A percentile compares a stretch with the other conserved stretches of the same genome.
Evolutionary conservation across 2,113 vertebrate genomes (phyloP).

Genomic region (Tachuris rubrigastra): DNA sequence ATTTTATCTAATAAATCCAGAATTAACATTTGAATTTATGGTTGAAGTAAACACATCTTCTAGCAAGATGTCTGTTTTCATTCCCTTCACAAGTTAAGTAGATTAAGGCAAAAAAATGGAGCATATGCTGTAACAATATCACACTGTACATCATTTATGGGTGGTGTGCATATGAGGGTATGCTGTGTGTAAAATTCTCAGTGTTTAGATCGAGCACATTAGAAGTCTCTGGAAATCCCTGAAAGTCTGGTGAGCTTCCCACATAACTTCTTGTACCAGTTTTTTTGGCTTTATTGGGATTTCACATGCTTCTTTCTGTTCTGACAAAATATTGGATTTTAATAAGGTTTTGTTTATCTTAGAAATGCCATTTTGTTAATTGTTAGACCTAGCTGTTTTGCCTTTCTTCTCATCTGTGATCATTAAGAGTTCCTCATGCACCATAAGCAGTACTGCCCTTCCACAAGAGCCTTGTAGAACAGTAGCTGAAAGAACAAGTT

Average conservation of each 20-base stretch:
- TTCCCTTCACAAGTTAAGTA: conserved; percentile 38
- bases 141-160: conserved; percentile 7
- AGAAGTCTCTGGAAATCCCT: neutral
- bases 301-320: conserved; percentile 17
- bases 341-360: conserved; percentile 25
- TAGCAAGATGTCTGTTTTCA: conserved; percentile 51
- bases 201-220: neutral
- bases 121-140: conserved; percentile 45
- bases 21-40: conserved; percentile 55
- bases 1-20: conserved; percentile 43
- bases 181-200: conserved; percentile 24
- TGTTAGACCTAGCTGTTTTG: neutral
- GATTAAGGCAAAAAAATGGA: conserved; percentile 31
- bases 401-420: neutral
- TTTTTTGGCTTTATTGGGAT: neutral
- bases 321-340: conserved; percentile 22
- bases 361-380: conserved; percentile 19
- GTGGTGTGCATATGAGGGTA: neutral
- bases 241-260: conserved; percentile 14
- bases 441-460: neutral
- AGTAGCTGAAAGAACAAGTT: neutral
- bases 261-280: neutral
- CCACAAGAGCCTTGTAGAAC: neutral
- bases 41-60: conserved; percentile 39
- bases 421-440: neutral